Conservation (phyloP, 2,888 invertebrate genomes). For the Tiphia femorata region DNA sequence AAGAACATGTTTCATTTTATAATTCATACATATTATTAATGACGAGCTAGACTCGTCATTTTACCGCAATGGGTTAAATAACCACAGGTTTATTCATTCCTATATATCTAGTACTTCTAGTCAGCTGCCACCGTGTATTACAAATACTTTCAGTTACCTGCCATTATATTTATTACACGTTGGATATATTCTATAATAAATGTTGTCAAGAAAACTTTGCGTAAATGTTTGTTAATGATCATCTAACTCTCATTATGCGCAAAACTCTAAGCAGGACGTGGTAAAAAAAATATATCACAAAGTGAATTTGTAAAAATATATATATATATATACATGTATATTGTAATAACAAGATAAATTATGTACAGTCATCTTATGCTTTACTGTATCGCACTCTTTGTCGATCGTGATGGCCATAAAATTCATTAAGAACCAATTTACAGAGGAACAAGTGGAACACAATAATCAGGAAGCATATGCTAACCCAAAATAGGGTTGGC, state of each 20-base stretch:
- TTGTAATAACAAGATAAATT: slow-evolving; percentile 15
- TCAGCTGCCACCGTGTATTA: neutral
- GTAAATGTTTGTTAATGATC: too few species aligned
- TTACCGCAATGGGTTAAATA: too few species aligned
- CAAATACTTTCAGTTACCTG: slow-evolving; percentile 5
- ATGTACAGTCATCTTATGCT: slow-evolving; percentile 70
- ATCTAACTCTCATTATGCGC: too few species aligned
- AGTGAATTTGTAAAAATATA: slow-evolving; percentile 23
- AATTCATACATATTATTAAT: too few species aligned
- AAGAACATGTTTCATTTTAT: too few species aligned
- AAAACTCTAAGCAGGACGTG: neutral
- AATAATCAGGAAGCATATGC: slow-evolving; percentile 87
- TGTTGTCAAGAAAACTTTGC: slow-evolving; percentile 28
- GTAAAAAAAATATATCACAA: neutral
- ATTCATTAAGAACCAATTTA: slow-evolving; percentile 77
- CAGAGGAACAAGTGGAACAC: slow-evolving; percentile 94
- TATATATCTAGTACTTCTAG: neutral
- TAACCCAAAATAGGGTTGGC: slow-evolving; percentile 92
- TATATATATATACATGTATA: slow-evolving; percentile 23
- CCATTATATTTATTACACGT: slow-evolving; percentile 21
- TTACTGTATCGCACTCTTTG: slow-evolving; percentile 80
- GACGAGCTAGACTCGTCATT: too few species aligned
- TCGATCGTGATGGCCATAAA: slow-evolving; percentile 80
- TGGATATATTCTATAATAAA: slow-evolving; percentile 35
- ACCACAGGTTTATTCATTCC: too few species aligned